These are phyloP conservation scores for Stictonetta naevosa DNA, from an alignment of 2,113 vertebrate genomes.

Conservation along the genomic window DNA sequence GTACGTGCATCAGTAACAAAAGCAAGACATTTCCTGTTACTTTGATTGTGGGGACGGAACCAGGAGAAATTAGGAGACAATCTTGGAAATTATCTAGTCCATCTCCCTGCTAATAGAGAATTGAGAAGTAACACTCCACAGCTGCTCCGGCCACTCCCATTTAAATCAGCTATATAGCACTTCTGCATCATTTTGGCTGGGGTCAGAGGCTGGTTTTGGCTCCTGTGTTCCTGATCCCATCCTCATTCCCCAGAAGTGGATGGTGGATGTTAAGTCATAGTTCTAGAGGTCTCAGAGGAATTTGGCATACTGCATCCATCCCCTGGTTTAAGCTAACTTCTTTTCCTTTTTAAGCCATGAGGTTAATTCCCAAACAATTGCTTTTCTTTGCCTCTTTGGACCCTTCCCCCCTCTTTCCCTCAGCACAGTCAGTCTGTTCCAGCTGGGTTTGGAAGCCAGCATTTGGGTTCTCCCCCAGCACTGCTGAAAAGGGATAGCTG, in stretches of 20 bases:
- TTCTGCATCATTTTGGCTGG: background rate
- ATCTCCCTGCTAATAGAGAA: background rate
- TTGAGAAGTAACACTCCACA: background rate
- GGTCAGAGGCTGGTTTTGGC: background rate
- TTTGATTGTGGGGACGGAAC: slow-evolving; percentile 5
- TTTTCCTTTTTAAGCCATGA: background rate
- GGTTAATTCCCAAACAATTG: background rate
- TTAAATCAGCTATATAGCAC: background rate
- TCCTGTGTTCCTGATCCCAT: background rate
- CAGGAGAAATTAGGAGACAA: background rate
- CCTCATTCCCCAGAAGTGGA: background rate
- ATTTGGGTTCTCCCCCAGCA: background rate
- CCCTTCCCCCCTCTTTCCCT: background rate
- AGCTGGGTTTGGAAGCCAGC: background rate
- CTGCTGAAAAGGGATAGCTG: background rate
- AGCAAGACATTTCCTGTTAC: background rate
- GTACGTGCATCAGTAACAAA: background rate
- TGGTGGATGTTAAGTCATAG: background rate
- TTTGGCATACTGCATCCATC: background rate
- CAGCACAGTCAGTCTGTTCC: background rate
- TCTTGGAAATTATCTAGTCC: background rate
- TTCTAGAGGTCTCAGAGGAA: background rate
- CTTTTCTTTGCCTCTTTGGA: background rate
- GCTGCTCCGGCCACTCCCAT: background rate
- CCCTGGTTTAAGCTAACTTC: background rate